Base-by-base conservation (phyloP, 1,140 invertebrate genomes). In the Tyrophagus putrescentiae region DNA sequence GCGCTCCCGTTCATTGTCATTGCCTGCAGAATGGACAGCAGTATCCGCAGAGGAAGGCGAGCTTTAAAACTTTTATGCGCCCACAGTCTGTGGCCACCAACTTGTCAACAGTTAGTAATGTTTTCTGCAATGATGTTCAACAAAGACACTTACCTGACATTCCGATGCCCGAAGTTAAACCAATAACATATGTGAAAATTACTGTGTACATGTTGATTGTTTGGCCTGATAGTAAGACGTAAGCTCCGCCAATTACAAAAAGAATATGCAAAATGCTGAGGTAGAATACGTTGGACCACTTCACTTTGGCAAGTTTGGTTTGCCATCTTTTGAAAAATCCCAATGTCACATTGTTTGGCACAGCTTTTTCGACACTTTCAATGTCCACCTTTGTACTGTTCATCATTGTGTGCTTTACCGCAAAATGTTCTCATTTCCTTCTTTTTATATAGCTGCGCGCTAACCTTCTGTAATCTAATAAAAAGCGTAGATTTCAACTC, bases 21-120 rank as follows among this genome's bases (percentile, higher is more conserved):
- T 0, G 85, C 87, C 67, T 95, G 87, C 60, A 73, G 69, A 18
- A 71, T 54, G 18, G 71, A 70, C 11, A 76, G 65, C 18, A 78
- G 64, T n/a, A 75, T 69, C 36, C 73, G 66, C 4, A 76, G 62
- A 2, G 76, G 76, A 16, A 74, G 65, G 60, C 67, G 72, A 11
- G 77, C 78, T 60, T 78, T 77, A 68, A 78, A 79, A n/a, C 76
- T 67, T 32, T 72, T 64, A 65, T 79, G 78, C 23, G 76, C 67
- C 77, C 77, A 79, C 16, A 79, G 70, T 18, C 77, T 65, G 65
- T 79, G 78, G n/a, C 73, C 74, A 1, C 78, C 78, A n/a, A 74
- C 77, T n/a, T n/a, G n/a, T n/a, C n/a, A n/a, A n/a, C n/a, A n/a
- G n/a, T n/a, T n/a, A n/a, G n/a, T n/a, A n/a, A n/a, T n/a, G n/a